Conservation (phyloP, 2,113 vertebrate genomes). For the Motacilla tschutschensis region DNA sequence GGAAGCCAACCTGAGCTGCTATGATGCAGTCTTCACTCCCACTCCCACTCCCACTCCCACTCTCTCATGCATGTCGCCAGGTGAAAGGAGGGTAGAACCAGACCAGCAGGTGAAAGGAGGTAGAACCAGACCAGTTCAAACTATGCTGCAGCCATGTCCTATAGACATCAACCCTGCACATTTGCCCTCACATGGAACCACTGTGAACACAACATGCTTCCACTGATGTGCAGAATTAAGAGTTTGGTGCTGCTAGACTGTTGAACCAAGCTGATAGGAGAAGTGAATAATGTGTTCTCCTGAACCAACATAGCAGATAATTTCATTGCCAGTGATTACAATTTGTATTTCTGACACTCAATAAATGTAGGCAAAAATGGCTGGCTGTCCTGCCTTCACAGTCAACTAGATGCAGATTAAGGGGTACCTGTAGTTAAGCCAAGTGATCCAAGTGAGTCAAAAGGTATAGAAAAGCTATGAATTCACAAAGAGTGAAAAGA, state of each 20-base stretch:
- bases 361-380: not conserved
- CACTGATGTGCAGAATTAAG: not conserved
- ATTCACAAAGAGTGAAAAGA: not conserved
- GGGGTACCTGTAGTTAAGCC: not conserved
- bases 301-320: not conserved
- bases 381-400: not conserved
- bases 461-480: not conserved
- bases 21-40: not conserved
- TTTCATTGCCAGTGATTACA: not conserved
- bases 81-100: not conserved
- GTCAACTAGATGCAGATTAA: not conserved
- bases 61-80: not conserved
- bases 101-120: not conserved
- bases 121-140: not conserved
- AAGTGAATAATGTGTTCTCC: not conserved
- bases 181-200: not conserved
- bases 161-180: rapidly evolving
- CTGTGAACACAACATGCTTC: not conserved
- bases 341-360: not conserved
- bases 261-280: not conserved
- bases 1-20: not conserved
- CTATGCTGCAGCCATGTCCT: rapidly evolving
- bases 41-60: not conserved
- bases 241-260: not conserved
- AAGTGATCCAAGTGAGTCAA: not conserved